Conservation (phyloP, 2,113 vertebrate genomes). For the Apistogramma diplotaenia region DNA sequence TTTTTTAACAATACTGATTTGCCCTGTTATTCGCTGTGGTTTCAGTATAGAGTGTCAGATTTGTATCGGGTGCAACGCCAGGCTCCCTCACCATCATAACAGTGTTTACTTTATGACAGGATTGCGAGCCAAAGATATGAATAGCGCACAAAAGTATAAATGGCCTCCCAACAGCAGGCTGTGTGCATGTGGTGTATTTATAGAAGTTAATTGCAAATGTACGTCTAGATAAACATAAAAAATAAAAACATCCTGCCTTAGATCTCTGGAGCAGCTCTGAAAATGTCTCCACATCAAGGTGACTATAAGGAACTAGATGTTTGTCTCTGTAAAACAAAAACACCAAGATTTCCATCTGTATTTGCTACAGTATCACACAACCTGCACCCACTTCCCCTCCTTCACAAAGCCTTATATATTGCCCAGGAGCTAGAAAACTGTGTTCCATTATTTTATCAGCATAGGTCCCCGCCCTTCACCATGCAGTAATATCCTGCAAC, state of each 20-base stretch:
- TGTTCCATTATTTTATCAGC: constrained; percentile 45
- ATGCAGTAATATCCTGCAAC: constrained; percentile 59
- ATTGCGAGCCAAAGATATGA: constrained; percentile 64
- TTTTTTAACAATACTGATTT: constrained; percentile 35
- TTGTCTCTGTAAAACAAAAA: constrained; percentile 27
- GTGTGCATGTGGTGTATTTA: constrained; percentile 59
- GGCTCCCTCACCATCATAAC: constrained; percentile 49
- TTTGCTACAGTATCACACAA: background rate
- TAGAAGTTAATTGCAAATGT: constrained; percentile 44
- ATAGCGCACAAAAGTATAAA: constrained; percentile 69
- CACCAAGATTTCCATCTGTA: constrained; percentile 17
- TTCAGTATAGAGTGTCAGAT: constrained; percentile 38
- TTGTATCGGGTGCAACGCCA: constrained; percentile 18
- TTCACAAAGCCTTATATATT: constrained; percentile 26
- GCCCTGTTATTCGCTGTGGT: constrained; percentile 31
- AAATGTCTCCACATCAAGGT: background rate
- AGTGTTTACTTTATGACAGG: constrained; percentile 68
- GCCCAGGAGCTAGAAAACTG: constrained; percentile 27
- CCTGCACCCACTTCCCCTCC: background rate
- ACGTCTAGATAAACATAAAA: constrained; percentile 42
- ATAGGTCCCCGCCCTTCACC: background rate
- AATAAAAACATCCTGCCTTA: background rate
- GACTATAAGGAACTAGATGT: background rate
- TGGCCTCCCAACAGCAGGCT: constrained; percentile 46
- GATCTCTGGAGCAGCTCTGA: constrained; percentile 5